A percentile compares a stretch with the other conserved stretches of the same genome.
Conservation (phyloP, 2,113 vertebrate species). For the Pygoscelis adeliae region DNA sequence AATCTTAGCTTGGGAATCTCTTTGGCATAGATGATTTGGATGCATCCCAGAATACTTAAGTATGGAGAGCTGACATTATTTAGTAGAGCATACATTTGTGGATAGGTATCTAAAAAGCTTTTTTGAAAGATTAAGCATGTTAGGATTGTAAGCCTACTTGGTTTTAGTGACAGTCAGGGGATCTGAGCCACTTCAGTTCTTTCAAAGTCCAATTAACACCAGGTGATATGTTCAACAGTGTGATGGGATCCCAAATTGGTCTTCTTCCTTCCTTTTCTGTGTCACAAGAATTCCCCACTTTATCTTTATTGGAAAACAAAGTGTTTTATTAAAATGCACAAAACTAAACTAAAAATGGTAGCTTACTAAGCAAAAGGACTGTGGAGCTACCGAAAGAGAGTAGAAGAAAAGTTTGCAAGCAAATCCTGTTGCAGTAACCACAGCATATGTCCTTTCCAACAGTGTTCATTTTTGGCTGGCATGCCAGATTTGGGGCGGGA, state of each 20-base stretch:
- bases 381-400: not conserved
- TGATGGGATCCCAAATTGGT: not conserved
- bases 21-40: not conserved
- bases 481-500: not conserved
- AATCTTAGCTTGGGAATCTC: not conserved
- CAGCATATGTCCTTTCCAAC: not conserved
- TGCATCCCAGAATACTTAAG: not conserved
- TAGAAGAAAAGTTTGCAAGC: not conserved
- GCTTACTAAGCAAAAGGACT: not conserved
- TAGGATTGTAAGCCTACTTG: not conserved
- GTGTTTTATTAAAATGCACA: not conserved
- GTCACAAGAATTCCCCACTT: not conserved
- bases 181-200: not conserved
- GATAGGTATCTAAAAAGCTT: not conserved
- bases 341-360: not conserved
- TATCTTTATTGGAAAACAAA: not conserved
- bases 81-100: not conserved
- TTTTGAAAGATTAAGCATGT: not conserved
- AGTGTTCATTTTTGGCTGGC: not conserved
- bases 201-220: not conserved
- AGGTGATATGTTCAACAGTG: rapidly evolving
- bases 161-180: not conserved
- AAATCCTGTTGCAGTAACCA: not conserved
- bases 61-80: not conserved
- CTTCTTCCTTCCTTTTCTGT: not conserved